These are phyloP conservation scores for Gnatocerus cornutus DNA, from an alignment of 2,888 invertebrate species.

Conservation along the genomic window DNA sequence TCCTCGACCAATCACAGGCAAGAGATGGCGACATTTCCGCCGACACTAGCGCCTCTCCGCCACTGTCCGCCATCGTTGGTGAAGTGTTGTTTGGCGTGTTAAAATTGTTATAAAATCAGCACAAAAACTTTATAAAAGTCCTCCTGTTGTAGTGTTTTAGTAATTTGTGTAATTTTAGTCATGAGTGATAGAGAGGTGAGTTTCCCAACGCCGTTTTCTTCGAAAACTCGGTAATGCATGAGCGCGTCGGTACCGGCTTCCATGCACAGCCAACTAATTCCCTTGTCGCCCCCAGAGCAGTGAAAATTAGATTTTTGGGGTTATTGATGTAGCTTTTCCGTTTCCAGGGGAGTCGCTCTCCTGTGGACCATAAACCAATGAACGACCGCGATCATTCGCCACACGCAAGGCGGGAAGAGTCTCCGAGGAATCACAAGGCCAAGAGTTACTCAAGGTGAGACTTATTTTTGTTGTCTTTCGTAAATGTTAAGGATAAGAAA, in stretches of 20 bases:
- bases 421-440: constrained; percentile 68
- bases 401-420: constrained; percentile 68
- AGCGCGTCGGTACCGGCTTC: constrained; percentile 49
- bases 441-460: constrained; percentile 69
- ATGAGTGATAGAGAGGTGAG: constrained; percentile 67
- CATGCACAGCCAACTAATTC: constrained; percentile 33
- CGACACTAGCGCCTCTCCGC: constrained; percentile 17
- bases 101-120: not conserved
- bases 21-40: constrained; percentile 17
- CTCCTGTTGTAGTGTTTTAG: constrained; percentile 8
- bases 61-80: constrained; percentile 26
- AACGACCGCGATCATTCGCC: constrained; percentile 67
- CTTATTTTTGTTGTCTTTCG: constrained; percentile 40
- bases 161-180: constrained; percentile 27
- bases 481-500: not conserved
- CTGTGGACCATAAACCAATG: constrained; percentile 63
- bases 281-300: not conserved
- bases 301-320: constrained; percentile 14
- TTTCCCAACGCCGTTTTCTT: constrained; percentile 18
- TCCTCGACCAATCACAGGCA: constrained; percentile 9
- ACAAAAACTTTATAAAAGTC: constrained; percentile 1
- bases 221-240: constrained; percentile 5
- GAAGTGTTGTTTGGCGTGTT: constrained; percentile 30
- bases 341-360: constrained; percentile 66
- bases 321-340: constrained; percentile 50